Conservation (phyloP, 2,113 vertebrate species). For the Pollimyrus isidori region DNA sequence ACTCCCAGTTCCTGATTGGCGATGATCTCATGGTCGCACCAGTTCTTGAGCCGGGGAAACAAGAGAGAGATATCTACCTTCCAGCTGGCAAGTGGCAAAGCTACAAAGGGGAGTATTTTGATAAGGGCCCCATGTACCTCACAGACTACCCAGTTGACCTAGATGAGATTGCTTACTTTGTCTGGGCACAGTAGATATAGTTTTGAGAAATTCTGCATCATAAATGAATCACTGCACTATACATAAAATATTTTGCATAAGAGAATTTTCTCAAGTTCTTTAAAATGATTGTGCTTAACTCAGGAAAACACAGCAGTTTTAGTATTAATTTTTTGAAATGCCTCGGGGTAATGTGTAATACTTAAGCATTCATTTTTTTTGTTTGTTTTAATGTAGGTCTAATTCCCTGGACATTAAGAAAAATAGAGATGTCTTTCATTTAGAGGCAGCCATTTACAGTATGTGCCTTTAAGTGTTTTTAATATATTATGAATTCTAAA, state of each 20-base stretch:
- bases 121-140: constrained; percentile 75
- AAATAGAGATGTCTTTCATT: neutral
- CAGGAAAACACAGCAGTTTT: neutral
- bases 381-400: neutral
- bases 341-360: neutral
- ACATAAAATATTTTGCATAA: neutral
- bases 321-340: neutral
- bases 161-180: constrained; percentile 83
- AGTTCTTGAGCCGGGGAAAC: constrained; percentile 85
- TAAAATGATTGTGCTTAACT: neutral
- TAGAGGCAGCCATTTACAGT: neutral
- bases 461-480: neutral
- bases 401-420: neutral
- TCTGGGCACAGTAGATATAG: constrained; percentile 41
- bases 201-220: neutral
- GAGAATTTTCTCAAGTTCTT: neutral
- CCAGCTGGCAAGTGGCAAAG: constrained; percentile 85
- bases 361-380: neutral
- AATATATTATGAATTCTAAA: neutral
- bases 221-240: neutral
- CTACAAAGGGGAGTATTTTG: constrained; percentile 84
- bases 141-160: constrained; percentile 83
- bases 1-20: constrained; percentile 93
- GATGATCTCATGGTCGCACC: constrained; percentile 92
- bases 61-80: constrained; percentile 88